Base-by-base conservation (phyloP, 2,888 invertebrate genomes). In the Dynastes maya region DNA sequence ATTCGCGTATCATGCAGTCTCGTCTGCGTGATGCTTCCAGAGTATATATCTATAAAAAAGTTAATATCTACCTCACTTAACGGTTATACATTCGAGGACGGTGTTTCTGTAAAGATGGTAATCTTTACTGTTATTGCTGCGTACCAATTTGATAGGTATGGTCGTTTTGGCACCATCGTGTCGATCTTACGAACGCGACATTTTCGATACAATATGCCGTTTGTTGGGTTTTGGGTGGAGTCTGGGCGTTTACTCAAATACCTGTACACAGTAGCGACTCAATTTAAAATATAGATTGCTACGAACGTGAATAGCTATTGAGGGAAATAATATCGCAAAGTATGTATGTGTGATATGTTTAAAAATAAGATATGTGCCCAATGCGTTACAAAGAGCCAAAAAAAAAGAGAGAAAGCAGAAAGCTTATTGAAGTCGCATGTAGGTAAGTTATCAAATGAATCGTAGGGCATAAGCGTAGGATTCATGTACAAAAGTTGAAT, bases 81-180 rank as follows among this genome's bases (percentile, higher is more conserved):
- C 61, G 72, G 72, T 63, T 74, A 74, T 74, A 45, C 72, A 74
- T 74, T 74, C 45, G 65, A 70, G 49, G 61, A 61, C 71, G 78
- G 71, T 65, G 72, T 78, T 74, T 58, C 78, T 72, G 64, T 79
- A 79, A 72, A 79, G 79, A 79, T 79, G 51, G 65, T 64, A 58
- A 77, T 79, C 79, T 79, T 79, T 79, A 79, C 77, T 68, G 79
- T 77, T 77, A 79, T 79, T 65, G 71, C 72, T 40, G 74, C 74
- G 77, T 79, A 79, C 71, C 77, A 79, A 79, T 79, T 79, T 79
- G 77, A 74, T 77, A 77, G 76, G 71, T 72, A 77, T 74, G 65
- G 77, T 49, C 77, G 74, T 77, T 79, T 79, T 74, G 79, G 76
- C 79, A 77, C 77, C 61, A 74, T 64, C 51, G 61, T 74, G 63